These are phyloP conservation scores for Polyploca ridens DNA, from an alignment of 2,888 invertebrate species.

Conservation along the genomic window DNA sequence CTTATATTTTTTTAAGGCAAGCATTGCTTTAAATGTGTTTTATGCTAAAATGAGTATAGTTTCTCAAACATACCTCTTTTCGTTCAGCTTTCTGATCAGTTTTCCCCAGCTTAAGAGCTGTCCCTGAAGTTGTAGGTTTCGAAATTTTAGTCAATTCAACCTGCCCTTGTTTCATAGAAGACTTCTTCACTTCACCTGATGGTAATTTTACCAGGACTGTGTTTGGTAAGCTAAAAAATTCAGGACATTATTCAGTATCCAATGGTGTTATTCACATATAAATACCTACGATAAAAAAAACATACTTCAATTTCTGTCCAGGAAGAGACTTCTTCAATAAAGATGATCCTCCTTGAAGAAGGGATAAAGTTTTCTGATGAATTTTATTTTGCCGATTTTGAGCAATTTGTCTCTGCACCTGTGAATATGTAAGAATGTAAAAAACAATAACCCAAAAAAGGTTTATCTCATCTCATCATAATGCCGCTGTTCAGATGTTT, in stretches of 20 bases:
- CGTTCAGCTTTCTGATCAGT: conserved; percentile 65
- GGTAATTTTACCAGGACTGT: conserved; percentile 78
- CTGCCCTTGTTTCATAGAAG: conserved; percentile 68
- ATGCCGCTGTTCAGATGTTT: too few relatives aligned
- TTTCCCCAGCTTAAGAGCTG: conserved; percentile 52
- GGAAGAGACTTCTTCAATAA: conserved; percentile 73
- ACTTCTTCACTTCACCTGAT: conserved; percentile 74
- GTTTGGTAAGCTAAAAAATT: conserved; percentile 69
- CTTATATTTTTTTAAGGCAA: too few relatives aligned
- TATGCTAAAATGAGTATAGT: too few relatives aligned
- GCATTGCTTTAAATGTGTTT: too few relatives aligned
- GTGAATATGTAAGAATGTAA: conserved; percentile 24
- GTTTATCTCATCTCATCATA: too few relatives aligned
- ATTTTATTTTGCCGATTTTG: conserved; percentile 89
- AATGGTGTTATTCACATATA: background rate
- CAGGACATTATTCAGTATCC: background rate
- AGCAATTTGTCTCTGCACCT: conserved; percentile 91
- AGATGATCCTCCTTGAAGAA: conserved; percentile 88
- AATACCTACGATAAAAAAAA: conserved; percentile 15
- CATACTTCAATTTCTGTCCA: conserved; percentile 77
- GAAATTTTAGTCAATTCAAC: conserved; percentile 71
- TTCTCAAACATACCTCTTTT: conserved; percentile 59
- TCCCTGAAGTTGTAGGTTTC: conserved; percentile 68
- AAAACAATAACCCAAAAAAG: background rate
- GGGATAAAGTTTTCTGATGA: conserved; percentile 88